Evolutionary conservation across 2,113 vertebrate genomes (phyloP), one percentile per base, ranked within the genome.

Genomic region (Ovis canadensis): DNA sequence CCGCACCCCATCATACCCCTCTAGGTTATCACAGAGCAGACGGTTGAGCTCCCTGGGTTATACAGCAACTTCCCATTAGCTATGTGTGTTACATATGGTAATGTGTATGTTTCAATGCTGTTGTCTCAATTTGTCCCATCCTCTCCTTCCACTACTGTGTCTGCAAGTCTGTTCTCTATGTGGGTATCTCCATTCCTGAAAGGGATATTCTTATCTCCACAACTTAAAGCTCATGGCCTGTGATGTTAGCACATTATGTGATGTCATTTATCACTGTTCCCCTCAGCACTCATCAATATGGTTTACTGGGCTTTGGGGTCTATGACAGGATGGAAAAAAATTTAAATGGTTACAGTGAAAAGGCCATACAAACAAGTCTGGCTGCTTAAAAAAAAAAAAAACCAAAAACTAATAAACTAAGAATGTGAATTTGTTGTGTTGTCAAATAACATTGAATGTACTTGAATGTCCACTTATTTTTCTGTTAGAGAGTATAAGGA

Each of bases 221-320:
- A 40, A 5, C 77, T 59, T 62, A 48, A 36, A 87, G 3, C 4
- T 54, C 3, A 12, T 78, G 78, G 7, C 6, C 12, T 80, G 54
- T 2, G 4, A 0, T 21, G 13, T 55, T 7, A 9, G 21, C 29
- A 12, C 4, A n/a, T 11, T 50, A 17, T 1, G 16, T 4, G 17
- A 84, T 78, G 6, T 33, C 33, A 5, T 54, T 8, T 16, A 57
- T 48, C 11, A 45, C 40, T 21, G 78, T 2, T 2, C 59, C 14
- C 3, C 57, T 50, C 7, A 31, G 7, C 0, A 6, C 55, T 10
- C 36, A 25, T 67, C 43, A 21, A 0, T 27, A 5, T 16, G 19
- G 14, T 54, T 57, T 57, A 52, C 14, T 77, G n/a, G 12, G 13
- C 36, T 90, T 36, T 82, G 11, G 9, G 10, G 14, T 87, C 21